Base-by-base conservation (phyloP, 2,888 invertebrate genomes). In the Siphonodentalium dalli region DNA sequence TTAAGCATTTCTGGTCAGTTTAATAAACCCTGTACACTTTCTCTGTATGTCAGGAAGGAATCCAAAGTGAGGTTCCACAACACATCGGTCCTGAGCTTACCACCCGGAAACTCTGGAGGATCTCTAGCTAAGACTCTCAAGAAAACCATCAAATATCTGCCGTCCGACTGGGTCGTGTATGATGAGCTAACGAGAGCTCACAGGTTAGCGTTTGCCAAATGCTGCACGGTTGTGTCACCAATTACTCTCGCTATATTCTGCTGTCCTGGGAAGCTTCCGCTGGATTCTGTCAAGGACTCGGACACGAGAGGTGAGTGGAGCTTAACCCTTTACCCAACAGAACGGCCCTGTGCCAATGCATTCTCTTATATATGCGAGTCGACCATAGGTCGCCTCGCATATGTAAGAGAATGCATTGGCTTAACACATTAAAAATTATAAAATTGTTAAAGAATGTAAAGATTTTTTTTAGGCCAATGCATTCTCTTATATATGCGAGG, bases 101-200 rank as follows among this genome's bases (percentile, higher is more conserved):
- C 76, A 6, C 75, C 77, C 1, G 48, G 48, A 3, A 48, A 54
- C 7, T 4, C 23, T 31, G 37, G 26, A 31, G 43, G 7, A 34
- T 35, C 33, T 9, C 15, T 26, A 8, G 52, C 46, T 8, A 35
- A 55, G 7, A 40, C 31, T 21, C 54, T 40, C 6, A 82, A 83
- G 55, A 74, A 79, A 3, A 74, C 79, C 38, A 78, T 86, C 1
- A 75, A 80, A 38, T 72, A 75, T 35, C 75, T 91, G 43, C 88
- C 89, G 0, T 87, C 88, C 11, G 90, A 92, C 70, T 96, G 94
- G 93, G 82, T 94, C 15, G 85, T 92, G 11, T 96, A 89, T 74
- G 92, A 92, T 74, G 93, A 94, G 80, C 89, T 93, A 81, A 88
- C 88, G 0, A 87, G 90, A 38, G 61, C 64, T 15, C 84, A 87